phyloP scores from a whole-genome alignment of 2,888 invertebrate genomes.

The Athalia cordata region DNA sequence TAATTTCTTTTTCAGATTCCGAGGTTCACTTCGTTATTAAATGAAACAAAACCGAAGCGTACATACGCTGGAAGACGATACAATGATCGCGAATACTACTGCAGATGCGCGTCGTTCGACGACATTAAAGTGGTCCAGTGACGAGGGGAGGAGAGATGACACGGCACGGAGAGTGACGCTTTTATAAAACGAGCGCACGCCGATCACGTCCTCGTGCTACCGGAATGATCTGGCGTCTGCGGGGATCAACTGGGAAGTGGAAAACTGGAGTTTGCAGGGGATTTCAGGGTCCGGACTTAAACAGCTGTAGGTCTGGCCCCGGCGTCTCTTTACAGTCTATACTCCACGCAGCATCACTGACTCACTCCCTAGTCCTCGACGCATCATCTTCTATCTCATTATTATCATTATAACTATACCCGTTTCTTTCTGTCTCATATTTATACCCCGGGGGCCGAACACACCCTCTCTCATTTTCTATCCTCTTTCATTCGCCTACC shows the following conservation, averaged over 20 bases:
- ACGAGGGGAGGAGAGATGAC: conserved; percentile 7
- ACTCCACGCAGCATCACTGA: conserved; percentile 59
- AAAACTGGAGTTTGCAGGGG: conserved; percentile 38
- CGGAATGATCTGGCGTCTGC: conserved; percentile 44
- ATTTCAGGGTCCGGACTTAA: conserved; percentile 60
- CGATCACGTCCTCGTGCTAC: conserved; percentile 47
- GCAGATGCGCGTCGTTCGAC: too few species aligned
- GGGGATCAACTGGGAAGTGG: conserved; percentile 14
- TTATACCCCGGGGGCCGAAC: neutral
- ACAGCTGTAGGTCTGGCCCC: conserved; percentile 65
- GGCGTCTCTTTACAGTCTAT: conserved; percentile 59
- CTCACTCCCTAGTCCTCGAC: conserved; percentile 55
- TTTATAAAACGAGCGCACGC: conserved; percentile 24
- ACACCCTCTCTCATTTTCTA: too few species aligned
- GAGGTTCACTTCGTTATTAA: too few species aligned
- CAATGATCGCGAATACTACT: too few species aligned
- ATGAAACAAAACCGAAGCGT: too few species aligned
- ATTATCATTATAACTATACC: neutral
- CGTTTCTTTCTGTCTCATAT: neutral
- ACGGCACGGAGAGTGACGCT: conserved; percentile 15
- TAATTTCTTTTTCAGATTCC: too few species aligned
- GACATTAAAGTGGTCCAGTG: neutral
- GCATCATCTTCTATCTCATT: conserved; percentile 44
- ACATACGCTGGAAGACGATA: too few species aligned
- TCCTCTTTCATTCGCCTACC: too few species aligned